phyloP scores from a whole-genome alignment of 2,888 invertebrate genomes.

The Lepeophtheirus nordmannii region DNA sequence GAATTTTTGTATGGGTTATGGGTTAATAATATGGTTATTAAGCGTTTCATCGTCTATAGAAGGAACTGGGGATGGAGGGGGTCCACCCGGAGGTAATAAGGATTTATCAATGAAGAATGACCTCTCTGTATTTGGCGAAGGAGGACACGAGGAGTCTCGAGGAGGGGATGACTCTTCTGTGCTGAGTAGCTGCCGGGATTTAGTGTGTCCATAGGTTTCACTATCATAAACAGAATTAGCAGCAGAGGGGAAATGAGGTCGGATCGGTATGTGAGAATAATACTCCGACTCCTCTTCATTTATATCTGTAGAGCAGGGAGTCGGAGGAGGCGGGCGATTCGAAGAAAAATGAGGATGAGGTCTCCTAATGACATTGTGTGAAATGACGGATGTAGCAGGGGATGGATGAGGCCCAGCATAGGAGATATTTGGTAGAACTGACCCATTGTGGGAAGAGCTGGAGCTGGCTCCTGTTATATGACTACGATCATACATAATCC shows the following conservation, averaged over 20 bases:
- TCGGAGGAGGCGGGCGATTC: conserved; percentile 76
- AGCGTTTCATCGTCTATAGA: not conserved
- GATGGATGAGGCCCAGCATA: conserved; percentile 17
- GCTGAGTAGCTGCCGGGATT: not conserved
- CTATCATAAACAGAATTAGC: conserved; percentile 31
- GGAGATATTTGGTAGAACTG: not conserved
- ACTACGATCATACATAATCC: conserved; percentile 39
- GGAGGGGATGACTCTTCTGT: conserved; percentile 10
- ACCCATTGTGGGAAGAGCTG: conserved; percentile 28
- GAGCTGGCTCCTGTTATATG: conserved; percentile 51
- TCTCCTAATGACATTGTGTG: conserved; percentile 23
- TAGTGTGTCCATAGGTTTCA: conserved; percentile 32
- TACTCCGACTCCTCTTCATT: conserved; percentile 49
- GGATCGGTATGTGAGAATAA: conserved; percentile 19
- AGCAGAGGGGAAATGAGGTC: conserved; percentile 28
- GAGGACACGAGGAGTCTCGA: conserved; percentile 45
- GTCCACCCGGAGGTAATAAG: conserved; percentile 9
- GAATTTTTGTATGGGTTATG: not conserved
- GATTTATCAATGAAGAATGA: conserved; percentile 44
- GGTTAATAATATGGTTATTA: not conserved
- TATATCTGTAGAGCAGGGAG: conserved; percentile 84
- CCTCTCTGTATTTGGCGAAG: conserved; percentile 47
- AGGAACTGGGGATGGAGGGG: conserved; percentile 14
- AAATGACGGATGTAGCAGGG: conserved; percentile 19
- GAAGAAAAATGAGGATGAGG: conserved; percentile 34